Evolutionary conservation across 2,113 vertebrate genomes (phyloP).

Genomic region (Pollachius pollachius): DNA sequence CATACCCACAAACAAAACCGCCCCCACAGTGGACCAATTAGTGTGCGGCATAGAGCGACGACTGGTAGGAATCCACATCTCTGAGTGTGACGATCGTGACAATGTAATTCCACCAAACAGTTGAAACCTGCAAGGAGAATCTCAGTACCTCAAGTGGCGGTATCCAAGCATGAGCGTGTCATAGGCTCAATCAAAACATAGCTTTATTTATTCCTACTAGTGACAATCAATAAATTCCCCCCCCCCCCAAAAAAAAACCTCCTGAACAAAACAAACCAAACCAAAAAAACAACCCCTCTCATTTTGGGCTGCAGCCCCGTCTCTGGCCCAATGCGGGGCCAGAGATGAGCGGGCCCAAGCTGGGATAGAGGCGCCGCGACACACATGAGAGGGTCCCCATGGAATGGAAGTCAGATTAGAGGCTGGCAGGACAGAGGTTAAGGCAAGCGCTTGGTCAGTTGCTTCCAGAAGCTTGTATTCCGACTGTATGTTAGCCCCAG

Average conservation of each 20-base stretch:
- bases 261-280: not conserved
- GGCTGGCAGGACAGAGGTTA: constrained; percentile 31
- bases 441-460: constrained; percentile 33
- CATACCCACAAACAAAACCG: too few relatives aligned
- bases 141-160: constrained; percentile 40
- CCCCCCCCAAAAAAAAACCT: too few relatives aligned
- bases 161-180: not conserved
- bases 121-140: constrained; percentile 60
- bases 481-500: constrained; percentile 14
- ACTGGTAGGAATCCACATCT: constrained; percentile 41
- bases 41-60: constrained; percentile 20
- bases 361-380: not conserved
- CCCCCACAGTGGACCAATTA: constrained; percentile 52
- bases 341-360: not conserved
- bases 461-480: constrained; percentile 17
- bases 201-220: too few relatives aligned
- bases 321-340: not conserved
- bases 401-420: constrained; percentile 30
- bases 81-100: constrained; percentile 72
- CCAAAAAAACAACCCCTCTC: not conserved
- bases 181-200: too few relatives aligned
- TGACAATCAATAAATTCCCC: too few relatives aligned
- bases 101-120: constrained; percentile 59
- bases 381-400: constrained; percentile 32
- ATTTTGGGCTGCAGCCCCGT: too few relatives aligned